Base-by-base conservation (phyloP, 2,888 invertebrate genomes). In the Chorisops tibialis region DNA sequence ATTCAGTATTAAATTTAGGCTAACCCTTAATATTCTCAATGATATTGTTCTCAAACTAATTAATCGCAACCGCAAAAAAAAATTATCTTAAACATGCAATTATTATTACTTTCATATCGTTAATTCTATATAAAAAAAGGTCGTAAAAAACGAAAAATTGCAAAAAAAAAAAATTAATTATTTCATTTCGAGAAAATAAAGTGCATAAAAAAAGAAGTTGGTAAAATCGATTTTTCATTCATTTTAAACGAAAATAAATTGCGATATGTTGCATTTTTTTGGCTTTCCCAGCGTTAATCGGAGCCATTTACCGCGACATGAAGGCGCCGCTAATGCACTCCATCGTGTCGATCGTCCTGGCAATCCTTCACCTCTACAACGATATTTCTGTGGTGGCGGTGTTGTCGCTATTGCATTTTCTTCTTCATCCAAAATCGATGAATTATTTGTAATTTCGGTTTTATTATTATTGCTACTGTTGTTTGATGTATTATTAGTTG, bases 281-380 rank as follows among this genome's bases (percentile, higher is more conserved):
- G 76, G 77, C 67, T 76, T 71, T 1, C 75, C 77, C 0, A 81
- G 73, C 64, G 79, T 80, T 61, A 81, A 74, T 50, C 92, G 84
- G 49, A 89, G 79, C 93, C 93, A 94, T 74, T 92, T 91, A 39
- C 93, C 94, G 72, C 91, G 91, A 77, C 94, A 94, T 71, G 91
- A 89, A 1, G 89, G 88, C n/a, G 88, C 88, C 49, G 90, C 87
- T 35, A 93, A 82, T 37, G 92, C 91, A 69, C 88, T 88, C 87
- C 90, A 94, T 62, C 91, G 82, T 11, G 93, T 93, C 65, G 86
- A 82, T 62, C 87, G 83, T 0, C 86, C 86, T 30, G 85, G 81
- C 2, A 89, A 87, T 0, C 94, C 93, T 75, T 93, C 93, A 0
- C 94, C 94, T 66, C 88, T 87, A 80, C 94, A 94, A 61, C 77